Conservation (phyloP, 2,113 vertebrate genomes). For the Okapia johnstoni region DNA sequence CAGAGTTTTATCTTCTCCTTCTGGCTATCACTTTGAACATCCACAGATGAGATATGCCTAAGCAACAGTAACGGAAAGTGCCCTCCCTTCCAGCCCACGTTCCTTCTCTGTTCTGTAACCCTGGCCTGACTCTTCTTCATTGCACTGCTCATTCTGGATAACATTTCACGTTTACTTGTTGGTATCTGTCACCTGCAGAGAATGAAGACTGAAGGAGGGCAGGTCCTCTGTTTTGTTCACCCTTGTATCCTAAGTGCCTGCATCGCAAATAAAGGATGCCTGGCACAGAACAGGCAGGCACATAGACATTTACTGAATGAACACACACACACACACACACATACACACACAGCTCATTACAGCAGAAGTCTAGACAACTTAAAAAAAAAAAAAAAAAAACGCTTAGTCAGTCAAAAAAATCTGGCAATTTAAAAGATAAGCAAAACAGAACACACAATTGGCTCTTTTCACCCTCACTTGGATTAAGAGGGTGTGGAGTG, state of each 20-base stretch:
- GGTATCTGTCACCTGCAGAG: background rate
- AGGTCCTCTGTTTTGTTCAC: background rate
- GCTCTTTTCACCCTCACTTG: background rate
- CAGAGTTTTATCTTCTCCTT: background rate
- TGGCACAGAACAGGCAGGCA: too few relatives aligned
- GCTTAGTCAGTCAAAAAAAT: background rate
- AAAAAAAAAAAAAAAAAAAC: background rate
- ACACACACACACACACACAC: background rate
- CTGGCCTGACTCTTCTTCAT: too few relatives aligned
- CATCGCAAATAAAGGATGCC: background rate
- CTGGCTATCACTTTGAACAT: background rate
- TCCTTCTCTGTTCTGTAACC: background rate
- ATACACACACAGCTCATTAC: background rate
- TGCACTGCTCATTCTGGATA: background rate
- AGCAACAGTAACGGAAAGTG: background rate
- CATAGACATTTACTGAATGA: background rate
- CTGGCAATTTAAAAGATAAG: background rate
- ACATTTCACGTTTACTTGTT: background rate
- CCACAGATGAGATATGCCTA: background rate
- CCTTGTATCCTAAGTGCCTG: background rate
- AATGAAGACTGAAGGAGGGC: accelerated
- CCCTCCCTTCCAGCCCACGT: background rate
- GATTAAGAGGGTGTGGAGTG: background rate
- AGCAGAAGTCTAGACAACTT: background rate
- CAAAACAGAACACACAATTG: background rate